Conservation (phyloP, 2,113 vertebrate species). For the Eurypyga helias region DNA sequence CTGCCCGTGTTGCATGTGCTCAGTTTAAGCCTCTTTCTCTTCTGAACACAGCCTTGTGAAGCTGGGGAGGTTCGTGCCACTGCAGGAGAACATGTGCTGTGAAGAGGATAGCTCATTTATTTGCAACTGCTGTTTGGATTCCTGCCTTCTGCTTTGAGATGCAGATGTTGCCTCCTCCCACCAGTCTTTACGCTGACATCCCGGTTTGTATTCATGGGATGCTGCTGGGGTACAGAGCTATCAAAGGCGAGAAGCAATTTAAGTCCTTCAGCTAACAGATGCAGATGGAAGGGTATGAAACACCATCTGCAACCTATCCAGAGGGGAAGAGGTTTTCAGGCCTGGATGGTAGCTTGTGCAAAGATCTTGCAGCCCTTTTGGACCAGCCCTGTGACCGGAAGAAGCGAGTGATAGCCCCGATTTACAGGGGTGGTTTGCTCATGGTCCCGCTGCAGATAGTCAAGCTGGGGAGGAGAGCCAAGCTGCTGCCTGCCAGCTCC, state of each 20-base stretch:
- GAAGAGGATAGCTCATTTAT: background rate
- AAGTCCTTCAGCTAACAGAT: background rate
- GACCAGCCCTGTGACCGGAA: background rate
- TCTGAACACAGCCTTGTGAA: background rate
- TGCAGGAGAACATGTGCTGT: background rate
- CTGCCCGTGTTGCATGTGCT: background rate
- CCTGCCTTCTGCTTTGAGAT: background rate
- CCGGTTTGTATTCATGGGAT: background rate
- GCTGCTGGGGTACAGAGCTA: background rate
- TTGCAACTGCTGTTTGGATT: background rate
- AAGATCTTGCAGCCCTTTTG: background rate
- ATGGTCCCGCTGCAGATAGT: background rate
- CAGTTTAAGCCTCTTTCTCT: background rate
- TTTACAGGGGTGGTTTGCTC: background rate
- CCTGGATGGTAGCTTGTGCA: background rate
- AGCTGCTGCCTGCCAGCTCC: background rate
- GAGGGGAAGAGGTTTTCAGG: background rate
- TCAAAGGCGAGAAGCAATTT: background rate
- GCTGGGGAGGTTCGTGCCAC: background rate
- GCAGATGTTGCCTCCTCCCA: background rate
- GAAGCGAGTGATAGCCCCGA: fast-evolving
- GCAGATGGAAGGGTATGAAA: background rate
- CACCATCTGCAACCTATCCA: background rate
- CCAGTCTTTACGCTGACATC: background rate
- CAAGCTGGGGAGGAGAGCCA: background rate